Percentiles rank a stretch among this genome's conserved stretches.
These are phyloP conservation scores for Macrosiphum euphorbiae DNA, from an alignment of 2,888 invertebrate genomes.

Conservation along the genomic window DNA sequence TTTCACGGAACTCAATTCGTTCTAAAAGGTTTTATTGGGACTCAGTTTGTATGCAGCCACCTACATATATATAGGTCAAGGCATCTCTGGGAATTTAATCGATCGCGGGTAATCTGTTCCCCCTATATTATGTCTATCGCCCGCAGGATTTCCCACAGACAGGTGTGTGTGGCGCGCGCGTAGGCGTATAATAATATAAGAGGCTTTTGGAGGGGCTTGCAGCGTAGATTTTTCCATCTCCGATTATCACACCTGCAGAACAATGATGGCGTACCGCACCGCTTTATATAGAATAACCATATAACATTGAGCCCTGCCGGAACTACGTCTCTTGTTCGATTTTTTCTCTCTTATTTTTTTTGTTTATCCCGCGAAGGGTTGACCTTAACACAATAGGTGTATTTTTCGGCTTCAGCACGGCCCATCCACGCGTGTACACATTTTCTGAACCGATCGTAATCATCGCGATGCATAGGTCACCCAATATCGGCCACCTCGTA, in stretches of 20 bases:
- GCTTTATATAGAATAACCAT: neutral
- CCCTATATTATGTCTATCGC: neutral
- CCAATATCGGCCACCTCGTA: neutral
- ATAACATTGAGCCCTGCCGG: neutral
- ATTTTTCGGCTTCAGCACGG: neutral
- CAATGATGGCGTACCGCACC: constrained; percentile 35
- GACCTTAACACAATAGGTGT: neutral
- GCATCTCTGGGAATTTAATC: constrained; percentile 1
- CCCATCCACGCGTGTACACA: neutral
- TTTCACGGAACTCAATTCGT: too few species aligned
- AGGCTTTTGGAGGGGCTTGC: constrained; percentile 62
- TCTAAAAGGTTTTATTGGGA: too few species aligned
- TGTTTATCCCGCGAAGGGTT: neutral
- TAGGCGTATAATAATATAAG: constrained; percentile 54
- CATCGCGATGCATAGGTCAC: neutral
- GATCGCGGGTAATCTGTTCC: constrained; percentile 42
- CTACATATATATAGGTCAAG: neutral
- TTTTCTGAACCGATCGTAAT: neutral
- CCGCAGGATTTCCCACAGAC: neutral
- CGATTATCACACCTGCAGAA: constrained; percentile 62
- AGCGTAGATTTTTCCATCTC: constrained; percentile 60
- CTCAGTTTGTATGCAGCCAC: too few species aligned
- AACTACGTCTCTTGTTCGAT: neutral
- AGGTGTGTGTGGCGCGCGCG: constrained; percentile 52
- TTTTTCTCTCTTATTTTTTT: neutral